Evolutionary conservation across 2,113 vertebrate genomes (phyloP).

Genomic region (Aptenodytes forsteri): DNA sequence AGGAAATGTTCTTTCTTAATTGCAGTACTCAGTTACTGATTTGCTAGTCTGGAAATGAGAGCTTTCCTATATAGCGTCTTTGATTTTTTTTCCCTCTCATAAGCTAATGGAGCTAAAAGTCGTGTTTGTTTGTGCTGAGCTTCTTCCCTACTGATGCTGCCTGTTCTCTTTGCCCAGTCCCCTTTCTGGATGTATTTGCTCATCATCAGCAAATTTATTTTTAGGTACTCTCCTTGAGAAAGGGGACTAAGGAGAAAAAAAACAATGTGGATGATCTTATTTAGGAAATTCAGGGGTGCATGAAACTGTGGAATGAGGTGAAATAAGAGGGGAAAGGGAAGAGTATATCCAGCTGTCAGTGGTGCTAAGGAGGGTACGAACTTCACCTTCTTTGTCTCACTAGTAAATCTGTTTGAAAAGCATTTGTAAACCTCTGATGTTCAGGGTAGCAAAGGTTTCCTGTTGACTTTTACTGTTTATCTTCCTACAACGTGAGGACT

Average conservation of each 20-base stretch:
- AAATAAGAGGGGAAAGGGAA: background rate
- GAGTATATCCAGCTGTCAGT: background rate
- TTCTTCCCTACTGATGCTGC: background rate
- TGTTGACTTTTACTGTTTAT: background rate
- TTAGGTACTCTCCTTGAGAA: background rate
- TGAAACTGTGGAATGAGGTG: background rate
- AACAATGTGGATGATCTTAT: background rate
- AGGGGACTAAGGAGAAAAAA: background rate
- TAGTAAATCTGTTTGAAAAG: background rate
- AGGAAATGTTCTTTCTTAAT: background rate
- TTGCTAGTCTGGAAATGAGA: background rate
- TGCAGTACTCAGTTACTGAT: background rate
- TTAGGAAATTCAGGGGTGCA: background rate
- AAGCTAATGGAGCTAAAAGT: background rate
- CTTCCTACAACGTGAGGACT: background rate
- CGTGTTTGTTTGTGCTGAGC: background rate
- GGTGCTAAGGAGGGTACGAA: background rate
- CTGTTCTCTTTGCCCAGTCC: background rate
- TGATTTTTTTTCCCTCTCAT: background rate
- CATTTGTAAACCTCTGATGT: background rate
- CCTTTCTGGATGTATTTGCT: background rate
- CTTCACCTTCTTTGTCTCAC: background rate
- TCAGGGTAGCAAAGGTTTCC: background rate
- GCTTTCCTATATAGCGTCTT: background rate
- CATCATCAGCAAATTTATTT: background rate